Evolutionary conservation across 2,888 invertebrate species (phyloP).

Genomic region (Rapana venosa): DNA sequence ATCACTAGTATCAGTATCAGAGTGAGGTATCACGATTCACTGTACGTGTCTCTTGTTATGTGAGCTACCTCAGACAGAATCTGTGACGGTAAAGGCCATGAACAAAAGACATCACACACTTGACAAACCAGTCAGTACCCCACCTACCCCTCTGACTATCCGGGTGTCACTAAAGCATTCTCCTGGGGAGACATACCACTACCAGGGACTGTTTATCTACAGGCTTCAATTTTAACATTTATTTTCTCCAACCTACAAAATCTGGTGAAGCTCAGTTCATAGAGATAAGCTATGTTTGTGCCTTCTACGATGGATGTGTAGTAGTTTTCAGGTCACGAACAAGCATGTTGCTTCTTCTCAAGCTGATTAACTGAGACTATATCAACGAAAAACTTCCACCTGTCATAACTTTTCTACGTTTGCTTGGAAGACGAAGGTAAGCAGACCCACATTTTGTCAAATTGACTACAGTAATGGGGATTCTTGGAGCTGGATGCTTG

Average conservation of each 20-base stretch:
- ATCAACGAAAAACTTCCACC: constrained; percentile 11
- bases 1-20: not conserved
- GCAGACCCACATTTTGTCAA: constrained; percentile 1
- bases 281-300: constrained; percentile 1
- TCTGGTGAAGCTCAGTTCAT: not conserved
- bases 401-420: not conserved
- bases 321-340: not conserved
- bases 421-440: constrained; percentile 20
- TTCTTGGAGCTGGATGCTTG: not conserved
- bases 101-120: constrained; percentile 31
- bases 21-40: constrained; percentile 6
- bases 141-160: constrained; percentile 10
- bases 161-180: not conserved
- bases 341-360: not conserved
- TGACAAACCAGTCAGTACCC: not conserved
- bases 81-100: not conserved
- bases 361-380: not conserved
- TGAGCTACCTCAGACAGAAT: not conserved
- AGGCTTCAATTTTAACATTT: not conserved
- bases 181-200: not conserved
- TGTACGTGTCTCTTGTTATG: not conserved
- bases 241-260: not conserved
- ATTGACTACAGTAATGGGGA: not conserved
- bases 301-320: not conserved
- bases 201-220: not conserved